phyloP scores from a whole-genome alignment of 2,888 invertebrate species.

The Agriotes lineatus region DNA sequence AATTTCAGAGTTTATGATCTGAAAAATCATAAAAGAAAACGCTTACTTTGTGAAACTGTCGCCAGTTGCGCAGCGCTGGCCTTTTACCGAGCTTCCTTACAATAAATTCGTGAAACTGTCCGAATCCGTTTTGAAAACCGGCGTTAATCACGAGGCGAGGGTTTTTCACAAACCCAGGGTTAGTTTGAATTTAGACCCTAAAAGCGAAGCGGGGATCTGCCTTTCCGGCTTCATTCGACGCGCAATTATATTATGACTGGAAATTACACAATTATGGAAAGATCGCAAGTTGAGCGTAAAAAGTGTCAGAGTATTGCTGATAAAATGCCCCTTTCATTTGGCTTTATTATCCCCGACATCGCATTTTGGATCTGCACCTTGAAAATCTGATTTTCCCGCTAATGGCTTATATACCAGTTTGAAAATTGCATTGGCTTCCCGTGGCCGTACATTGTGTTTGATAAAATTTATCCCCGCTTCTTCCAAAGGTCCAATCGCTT shows the following conservation, averaged over 20 bases:
- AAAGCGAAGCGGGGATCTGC: constrained; percentile 2
- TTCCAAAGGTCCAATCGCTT: neutral
- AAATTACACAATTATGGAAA: constrained; percentile 31
- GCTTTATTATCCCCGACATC: constrained; percentile 14
- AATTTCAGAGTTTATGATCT: constrained; percentile 22
- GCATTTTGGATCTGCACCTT: constrained; percentile 3
- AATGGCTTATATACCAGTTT: constrained; percentile 21
- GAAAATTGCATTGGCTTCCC: constrained; percentile 12
- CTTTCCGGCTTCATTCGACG: constrained; percentile 6
- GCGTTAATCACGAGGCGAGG: neutral
- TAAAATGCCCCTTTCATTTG: constrained; percentile 10
- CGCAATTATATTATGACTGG: constrained; percentile 23
- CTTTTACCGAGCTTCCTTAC: constrained; percentile 15
- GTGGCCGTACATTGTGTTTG: neutral
- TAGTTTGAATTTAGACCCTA: constrained; percentile 2
- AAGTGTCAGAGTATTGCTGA: constrained; percentile 26
- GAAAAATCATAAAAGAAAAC: constrained; percentile 28
- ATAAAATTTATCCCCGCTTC: neutral
- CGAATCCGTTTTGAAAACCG: constrained; percentile 1
- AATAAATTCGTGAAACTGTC: constrained; percentile 6
- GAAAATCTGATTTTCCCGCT: constrained; percentile 21
- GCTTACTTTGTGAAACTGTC: constrained; percentile 21
- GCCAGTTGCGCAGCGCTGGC: constrained; percentile 3
- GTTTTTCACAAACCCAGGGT: neutral
- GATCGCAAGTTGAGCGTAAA: constrained; percentile 19